Evolutionary conservation across 2,113 vertebrate genomes (phyloP).

Genomic region (Burhinus oedicnemus): DNA sequence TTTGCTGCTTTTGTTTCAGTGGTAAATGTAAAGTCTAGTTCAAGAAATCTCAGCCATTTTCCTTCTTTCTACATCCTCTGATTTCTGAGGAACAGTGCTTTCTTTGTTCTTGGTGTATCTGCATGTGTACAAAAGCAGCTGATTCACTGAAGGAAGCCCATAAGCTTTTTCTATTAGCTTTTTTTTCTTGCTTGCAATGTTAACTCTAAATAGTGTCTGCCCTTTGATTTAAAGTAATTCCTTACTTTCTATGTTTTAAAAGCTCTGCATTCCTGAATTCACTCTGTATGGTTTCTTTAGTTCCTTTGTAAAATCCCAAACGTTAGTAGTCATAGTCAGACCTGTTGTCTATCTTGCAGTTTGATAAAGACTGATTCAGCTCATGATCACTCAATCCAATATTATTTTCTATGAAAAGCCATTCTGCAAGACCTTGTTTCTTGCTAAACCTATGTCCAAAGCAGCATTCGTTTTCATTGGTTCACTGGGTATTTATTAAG

Average conservation of each 20-base stretch:
- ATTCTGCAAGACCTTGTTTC: not conserved
- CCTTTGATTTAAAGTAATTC: not conserved
- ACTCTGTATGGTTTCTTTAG: not conserved
- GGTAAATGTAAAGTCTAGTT: not conserved
- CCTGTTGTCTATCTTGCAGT: not conserved
- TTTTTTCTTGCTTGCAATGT: not conserved
- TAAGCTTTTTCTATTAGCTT: not conserved
- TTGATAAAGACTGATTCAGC: not conserved
- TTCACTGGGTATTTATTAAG: slow-evolving; percentile 11
- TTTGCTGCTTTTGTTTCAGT: not conserved
- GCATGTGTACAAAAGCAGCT: not conserved
- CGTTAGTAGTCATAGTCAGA: not conserved
- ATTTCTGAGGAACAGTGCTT: not conserved
- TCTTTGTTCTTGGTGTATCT: not conserved
- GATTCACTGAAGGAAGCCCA: not conserved
- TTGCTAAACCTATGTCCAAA: not conserved
- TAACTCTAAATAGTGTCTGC: not conserved
- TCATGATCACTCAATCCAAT: not conserved
- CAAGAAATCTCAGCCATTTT: not conserved
- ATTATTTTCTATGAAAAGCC: not conserved
- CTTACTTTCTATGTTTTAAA: not conserved
- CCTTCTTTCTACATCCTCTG: not conserved
- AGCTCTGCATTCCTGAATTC: not conserved
- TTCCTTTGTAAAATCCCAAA: not conserved
- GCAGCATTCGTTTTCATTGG: not conserved